Percentiles rank a stretch among this genome's conserved stretches.
Evolutionary conservation across 2,113 vertebrate species (phyloP).

Genomic region (Euleptes europaea): DNA sequence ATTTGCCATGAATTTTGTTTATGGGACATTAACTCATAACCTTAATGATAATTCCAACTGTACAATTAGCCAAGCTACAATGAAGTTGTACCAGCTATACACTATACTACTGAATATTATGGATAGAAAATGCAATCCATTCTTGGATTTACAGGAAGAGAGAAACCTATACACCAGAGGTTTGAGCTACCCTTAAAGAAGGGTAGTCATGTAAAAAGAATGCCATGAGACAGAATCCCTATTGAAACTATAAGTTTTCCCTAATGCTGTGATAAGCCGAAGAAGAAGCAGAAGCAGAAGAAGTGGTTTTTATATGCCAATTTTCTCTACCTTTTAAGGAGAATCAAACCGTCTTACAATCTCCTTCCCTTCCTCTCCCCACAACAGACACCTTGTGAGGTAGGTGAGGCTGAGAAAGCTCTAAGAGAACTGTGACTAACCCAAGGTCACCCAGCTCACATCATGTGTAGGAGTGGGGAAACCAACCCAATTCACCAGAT

Average conservation of each 20-base stretch:
- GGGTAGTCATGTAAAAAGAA: neutral
- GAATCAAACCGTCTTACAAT: no score
- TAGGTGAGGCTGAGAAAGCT: no score
- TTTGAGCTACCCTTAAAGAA: rapidly evolving
- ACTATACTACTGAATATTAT: neutral
- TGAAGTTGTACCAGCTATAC: neutral
- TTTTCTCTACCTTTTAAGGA: no score
- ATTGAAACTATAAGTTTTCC: neutral
- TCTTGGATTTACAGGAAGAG: neutral
- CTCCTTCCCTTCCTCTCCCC: no score
- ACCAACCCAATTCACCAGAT: no score
- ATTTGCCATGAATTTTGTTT: neutral
- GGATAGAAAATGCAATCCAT: neutral
- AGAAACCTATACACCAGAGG: neutral
- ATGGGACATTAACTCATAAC: neutral
- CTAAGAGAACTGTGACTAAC: no score
- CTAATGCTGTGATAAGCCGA: neutral
- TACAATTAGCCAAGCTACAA: neutral
- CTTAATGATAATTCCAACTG: neutral
- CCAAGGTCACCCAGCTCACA: no score
- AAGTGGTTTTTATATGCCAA: no score
- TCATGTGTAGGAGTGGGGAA: no score
- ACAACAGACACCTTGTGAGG: no score
- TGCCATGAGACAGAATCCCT: no score
- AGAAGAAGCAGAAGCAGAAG: no score